These are phyloP conservation scores for Lycaon pictus DNA, from an alignment of 2,113 vertebrate species.

Conservation along the genomic window DNA sequence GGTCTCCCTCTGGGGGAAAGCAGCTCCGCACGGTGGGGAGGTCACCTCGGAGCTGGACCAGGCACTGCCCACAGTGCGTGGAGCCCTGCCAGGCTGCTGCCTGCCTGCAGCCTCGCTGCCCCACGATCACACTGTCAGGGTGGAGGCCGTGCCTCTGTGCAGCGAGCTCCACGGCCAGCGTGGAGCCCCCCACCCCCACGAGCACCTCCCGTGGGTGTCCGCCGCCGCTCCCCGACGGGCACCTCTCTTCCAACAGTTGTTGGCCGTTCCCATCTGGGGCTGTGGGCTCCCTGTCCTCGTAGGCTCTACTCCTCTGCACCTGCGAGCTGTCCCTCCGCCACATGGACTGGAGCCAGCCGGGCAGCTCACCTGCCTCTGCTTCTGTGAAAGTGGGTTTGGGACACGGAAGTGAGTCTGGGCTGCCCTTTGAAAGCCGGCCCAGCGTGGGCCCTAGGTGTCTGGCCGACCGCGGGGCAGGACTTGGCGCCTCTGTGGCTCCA, in stretches of 20 bases:
- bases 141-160: not conserved
- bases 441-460: rapidly evolving
- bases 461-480: not conserved
- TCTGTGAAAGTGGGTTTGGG: not conserved
- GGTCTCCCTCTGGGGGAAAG: rapidly evolving
- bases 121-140: not conserved
- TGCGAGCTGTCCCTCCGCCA: not conserved
- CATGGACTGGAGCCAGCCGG: not conserved
- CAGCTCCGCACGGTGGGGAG: rapidly evolving
- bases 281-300: not conserved
- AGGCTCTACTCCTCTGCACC: no score
- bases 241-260: rapidly evolving
- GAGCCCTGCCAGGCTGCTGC: not conserved
- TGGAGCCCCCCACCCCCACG: not conserved
- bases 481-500: not conserved
- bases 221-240: rapidly evolving
- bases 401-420: not conserved
- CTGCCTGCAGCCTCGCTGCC: no score
- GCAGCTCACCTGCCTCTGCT: not conserved
- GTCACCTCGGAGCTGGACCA: not conserved
- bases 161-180: not conserved
- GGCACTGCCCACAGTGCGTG: rapidly evolving
- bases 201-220: rapidly evolving
- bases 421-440: not conserved
- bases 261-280: rapidly evolving